Percentiles rank a stretch among this genome's conserved stretches.
phyloP scores from a whole-genome alignment of 2,888 invertebrate species.

The Orthosia gothica region DNA sequence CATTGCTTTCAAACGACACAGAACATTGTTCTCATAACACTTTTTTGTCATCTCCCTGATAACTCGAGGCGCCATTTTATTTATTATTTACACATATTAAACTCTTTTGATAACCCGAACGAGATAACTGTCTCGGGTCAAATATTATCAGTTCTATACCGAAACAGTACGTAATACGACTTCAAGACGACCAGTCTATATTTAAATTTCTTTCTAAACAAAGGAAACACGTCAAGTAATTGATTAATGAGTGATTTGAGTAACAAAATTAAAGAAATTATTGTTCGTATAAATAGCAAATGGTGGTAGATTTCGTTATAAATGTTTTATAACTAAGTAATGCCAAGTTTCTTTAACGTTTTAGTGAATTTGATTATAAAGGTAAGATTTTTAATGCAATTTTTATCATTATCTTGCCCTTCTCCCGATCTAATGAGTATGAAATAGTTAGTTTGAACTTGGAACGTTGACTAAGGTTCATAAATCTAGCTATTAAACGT shows the following conservation, averaged over 20 bases:
- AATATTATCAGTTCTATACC: conserved; percentile 26
- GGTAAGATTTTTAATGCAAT: conserved; percentile 40
- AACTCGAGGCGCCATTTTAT: conserved; percentile 42
- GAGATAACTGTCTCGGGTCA: conserved; percentile 48
- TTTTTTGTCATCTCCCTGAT: conserved; percentile 26
- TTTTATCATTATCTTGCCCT: too few relatives aligned
- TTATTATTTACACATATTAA: conserved; percentile 40
- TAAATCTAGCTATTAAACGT: too few relatives aligned
- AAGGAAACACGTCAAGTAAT: background rate
- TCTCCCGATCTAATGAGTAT: too few relatives aligned
- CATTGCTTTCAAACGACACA: conserved; percentile 9
- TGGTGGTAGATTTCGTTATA: background rate
- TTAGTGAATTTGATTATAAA: conserved; percentile 58
- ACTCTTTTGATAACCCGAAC: conserved; percentile 29
- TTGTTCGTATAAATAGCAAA: background rate
- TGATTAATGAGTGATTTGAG: background rate
- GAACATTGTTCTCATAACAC: background rate
- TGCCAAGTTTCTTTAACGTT: conserved; percentile 45
- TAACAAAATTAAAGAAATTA: too few relatives aligned
- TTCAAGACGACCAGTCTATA: background rate
- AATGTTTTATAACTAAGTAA: conserved; percentile 7
- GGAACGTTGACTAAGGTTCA: too few relatives aligned
- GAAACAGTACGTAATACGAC: conserved; percentile 25
- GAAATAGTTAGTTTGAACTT: too few relatives aligned
- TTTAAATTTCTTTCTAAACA: background rate